Base-by-base conservation (phyloP, 2,797 vertebrate genomes). In the Eidolon dupreanum region DNA sequence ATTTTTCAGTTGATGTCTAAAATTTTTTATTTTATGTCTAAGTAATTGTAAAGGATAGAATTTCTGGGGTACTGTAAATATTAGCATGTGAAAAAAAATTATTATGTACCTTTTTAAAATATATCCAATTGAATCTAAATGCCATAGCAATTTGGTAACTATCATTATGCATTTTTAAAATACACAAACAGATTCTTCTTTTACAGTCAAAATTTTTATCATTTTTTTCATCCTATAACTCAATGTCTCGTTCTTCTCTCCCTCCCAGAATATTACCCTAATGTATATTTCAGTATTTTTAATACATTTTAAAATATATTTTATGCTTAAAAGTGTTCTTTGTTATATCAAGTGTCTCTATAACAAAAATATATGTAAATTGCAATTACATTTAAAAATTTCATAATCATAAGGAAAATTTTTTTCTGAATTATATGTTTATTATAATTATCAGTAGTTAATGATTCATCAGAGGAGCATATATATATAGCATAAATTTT, bases 271-370 rank as follows among this genome's bases (percentile, higher is more conserved):
- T 81, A 55, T 61, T 79, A 66, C 66, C 36, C 66, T 79, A 73
- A 71, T 65, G 49, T 65, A n/a, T 77, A 71, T 90, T 87, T 68
- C 59, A 74, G 31, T 68, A n/a, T 84, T 78, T 43, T 59, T 55
- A 92, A 36, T 71, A 83, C 51, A 82, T 51, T 68, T 68, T 15
- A 66, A 49, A 70, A 87, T 20, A 46, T 86, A 70, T 15, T 90
- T 88, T 84, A 78, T 93, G 43, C 51, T 91, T 79, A 12, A n/a
- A 68, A 61, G 16, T 88, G 79, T 89, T 83, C 95, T 94, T 22
- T 65, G 59, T 83, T 61, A 36, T 53, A 65, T 68, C 20, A 74
- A 53, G 36, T 81, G 11, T 68, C 15, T 61, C 19, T 71, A 38
- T 16, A 79, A 46, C 55, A 93, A 78, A 94, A 75, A 66, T 36